Evolutionary conservation across 1,140 invertebrate species (phyloP), one percentile per base, ranked within the genome.

Genomic region (Orchesella cincta): DNA sequence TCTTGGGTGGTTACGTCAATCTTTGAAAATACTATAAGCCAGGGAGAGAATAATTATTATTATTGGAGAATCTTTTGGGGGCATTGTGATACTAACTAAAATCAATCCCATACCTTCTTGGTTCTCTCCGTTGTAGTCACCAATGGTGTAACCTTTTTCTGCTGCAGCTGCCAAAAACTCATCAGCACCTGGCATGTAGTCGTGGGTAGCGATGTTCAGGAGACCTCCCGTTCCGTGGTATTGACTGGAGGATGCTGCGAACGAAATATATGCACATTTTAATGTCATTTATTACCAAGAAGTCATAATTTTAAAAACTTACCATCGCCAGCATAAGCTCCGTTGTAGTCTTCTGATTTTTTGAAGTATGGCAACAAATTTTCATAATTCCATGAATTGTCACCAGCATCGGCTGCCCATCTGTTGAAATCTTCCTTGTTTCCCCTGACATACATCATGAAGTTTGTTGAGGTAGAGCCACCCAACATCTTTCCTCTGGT

Each of bases 191-290:
- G 2, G 62, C 62, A 62, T 23, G 23, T 78, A 74, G 28, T 77
- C 51, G 0, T 76, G 79, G 1, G 76, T 20, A 3, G 75, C 76
- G 20, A 80, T 33, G 0, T 52, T 39, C 23, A 80, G n/a, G n/a
- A n/a, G n/a, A n/a, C n/a, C n/a, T n/a, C n/a, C 1, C 8, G 76
- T 46, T 16, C 79, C 79, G 52, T 23, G 54, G n/a, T 12, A 16
- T 16, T 23, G 12, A n/a, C n/a, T n/a, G n/a, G n/a, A n/a, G n/a
- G n/a, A n/a, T n/a, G n/a, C n/a, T n/a, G n/a, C n/a, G n/a, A n/a
- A n/a, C n/a, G n/a, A n/a, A n/a, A n/a, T n/a, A n/a, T n/a, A n/a
- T n/a, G n/a, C n/a, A n/a, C n/a, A n/a, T n/a, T n/a, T n/a, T n/a
- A n/a, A n/a, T n/a, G n/a, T n/a, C n/a, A n/a, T n/a, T n/a, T n/a